A percentile compares a stretch with the other conserved stretches of the same genome.
Evolutionary conservation across 2,797 vertebrate species (phyloP).

Genomic region (Cheirogaleus major): DNA sequence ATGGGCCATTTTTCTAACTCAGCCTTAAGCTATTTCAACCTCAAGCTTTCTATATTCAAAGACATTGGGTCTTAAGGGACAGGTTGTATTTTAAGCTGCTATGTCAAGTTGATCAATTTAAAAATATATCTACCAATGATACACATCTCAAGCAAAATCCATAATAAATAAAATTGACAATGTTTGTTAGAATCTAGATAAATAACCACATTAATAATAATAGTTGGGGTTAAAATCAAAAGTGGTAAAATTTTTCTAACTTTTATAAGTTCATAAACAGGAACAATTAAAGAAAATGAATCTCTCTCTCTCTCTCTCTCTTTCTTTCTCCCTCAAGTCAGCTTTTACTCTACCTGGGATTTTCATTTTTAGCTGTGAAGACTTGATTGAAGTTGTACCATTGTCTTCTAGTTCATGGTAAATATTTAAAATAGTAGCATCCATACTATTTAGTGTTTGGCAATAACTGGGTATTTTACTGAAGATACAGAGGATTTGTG

Average conservation of each 20-base stretch:
- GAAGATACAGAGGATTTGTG: not conserved
- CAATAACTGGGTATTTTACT: constrained; percentile 27
- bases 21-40: constrained; percentile 71
- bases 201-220: constrained; percentile 40
- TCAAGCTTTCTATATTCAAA: constrained; percentile 73
- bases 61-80: constrained; percentile 69
- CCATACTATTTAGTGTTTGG: not conserved
- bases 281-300: constrained; percentile 30
- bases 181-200: constrained; percentile 58
- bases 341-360: not conserved
- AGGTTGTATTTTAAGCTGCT: constrained; percentile 75
- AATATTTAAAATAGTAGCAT: not conserved
- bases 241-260: constrained; percentile 32
- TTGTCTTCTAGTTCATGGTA: constrained; percentile 10
- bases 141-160: constrained; percentile 59
- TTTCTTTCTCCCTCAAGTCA: not conserved
- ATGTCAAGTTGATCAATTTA: constrained; percentile 68
- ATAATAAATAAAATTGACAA: constrained; percentile 33
- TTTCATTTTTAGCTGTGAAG: constrained; percentile 11
- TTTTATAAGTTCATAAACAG: constrained; percentile 44
- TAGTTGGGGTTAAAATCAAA: constrained; percentile 47
- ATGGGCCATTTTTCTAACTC: constrained; percentile 72
- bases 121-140: constrained; percentile 62
- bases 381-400: not conserved
- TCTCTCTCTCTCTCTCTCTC: not conserved